Evolutionary conservation across 1,140 invertebrate species (phyloP).

Genomic region (Archegozetes longisetosus): DNA sequence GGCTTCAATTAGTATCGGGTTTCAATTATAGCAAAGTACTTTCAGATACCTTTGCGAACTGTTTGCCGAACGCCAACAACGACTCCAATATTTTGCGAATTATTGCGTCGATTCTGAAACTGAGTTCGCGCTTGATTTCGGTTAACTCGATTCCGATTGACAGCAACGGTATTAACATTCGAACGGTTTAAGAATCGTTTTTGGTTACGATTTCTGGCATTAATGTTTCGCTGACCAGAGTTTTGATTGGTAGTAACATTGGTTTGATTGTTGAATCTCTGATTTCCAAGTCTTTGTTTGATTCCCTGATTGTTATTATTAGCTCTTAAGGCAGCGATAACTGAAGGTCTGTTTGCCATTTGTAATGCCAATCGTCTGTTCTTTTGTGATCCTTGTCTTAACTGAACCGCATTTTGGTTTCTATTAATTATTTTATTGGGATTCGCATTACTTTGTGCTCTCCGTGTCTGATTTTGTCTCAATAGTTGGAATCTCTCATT

Average conservation of each 20-base stretch:
- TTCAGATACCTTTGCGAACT: too few relatives aligned
- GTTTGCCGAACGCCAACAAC: too few relatives aligned
- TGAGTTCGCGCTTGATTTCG: not conserved
- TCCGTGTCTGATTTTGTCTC: not conserved
- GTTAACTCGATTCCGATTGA: not conserved
- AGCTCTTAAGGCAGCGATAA: slow-evolving; percentile 31
- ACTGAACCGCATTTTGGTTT: not conserved
- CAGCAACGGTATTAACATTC: too few relatives aligned
- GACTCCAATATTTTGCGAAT: not conserved
- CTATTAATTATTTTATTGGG: slow-evolving; percentile 26
- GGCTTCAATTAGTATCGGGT: not conserved
- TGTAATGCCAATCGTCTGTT: slow-evolving; percentile 35
- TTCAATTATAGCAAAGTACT: too few relatives aligned
- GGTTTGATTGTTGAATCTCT: not conserved
- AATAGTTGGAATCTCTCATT: slow-evolving; percentile 19
- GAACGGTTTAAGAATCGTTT: not conserved
- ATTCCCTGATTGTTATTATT: slow-evolving; percentile 21
- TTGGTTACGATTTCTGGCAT: not conserved
- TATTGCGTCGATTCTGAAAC: not conserved
- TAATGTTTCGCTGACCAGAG: not conserved
- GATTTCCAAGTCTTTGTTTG: not conserved
- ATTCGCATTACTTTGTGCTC: not conserved
- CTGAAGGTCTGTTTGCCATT: slow-evolving; percentile 35
- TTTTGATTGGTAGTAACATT: not conserved
- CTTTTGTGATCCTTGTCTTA: slow-evolving; percentile 28